Evolutionary conservation across 2,113 vertebrate species (phyloP).

Genomic region (Urocynchramus pylzowi): DNA sequence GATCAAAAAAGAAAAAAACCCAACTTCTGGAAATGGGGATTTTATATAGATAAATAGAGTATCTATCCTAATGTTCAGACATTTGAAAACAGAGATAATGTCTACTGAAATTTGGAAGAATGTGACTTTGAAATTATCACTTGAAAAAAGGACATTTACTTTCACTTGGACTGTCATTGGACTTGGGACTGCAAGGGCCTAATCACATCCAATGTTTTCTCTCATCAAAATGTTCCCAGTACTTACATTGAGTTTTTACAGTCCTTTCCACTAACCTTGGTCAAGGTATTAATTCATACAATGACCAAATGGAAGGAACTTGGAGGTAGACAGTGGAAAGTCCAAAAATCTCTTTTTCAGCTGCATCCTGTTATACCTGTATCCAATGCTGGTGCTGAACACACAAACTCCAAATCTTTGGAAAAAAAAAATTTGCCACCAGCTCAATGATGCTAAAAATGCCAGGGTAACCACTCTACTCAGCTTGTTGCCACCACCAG

Average conservation of each 20-base stretch:
- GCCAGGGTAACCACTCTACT: not conserved
- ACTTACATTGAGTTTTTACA: not conserved
- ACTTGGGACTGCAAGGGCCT: not conserved
- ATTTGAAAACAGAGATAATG: not conserved
- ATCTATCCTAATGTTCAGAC: not conserved
- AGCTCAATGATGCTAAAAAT: not conserved
- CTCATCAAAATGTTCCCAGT: not conserved
- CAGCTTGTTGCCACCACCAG: not conserved
- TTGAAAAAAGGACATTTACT: not conserved
- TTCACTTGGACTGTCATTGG: not conserved
- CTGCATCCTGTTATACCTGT: not conserved
- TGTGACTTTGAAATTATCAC: not conserved
- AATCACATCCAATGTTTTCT: not conserved
- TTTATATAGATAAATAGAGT: not conserved
- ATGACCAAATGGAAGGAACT: not conserved
- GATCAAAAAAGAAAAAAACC: not conserved
- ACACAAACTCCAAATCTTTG: not conserved
- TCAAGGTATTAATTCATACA: not conserved
- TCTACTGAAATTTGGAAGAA: not conserved
- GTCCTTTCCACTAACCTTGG: not conserved
- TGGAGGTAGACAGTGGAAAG: not conserved
- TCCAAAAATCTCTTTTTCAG: not conserved
- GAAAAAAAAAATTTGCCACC: not conserved
- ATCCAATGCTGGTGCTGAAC: accelerated
- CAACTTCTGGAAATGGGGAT: not conserved